These are phyloP conservation scores for Brachionus plicatilis DNA, from an alignment of 1,140 invertebrate genomes.

Conservation along the genomic window DNA sequence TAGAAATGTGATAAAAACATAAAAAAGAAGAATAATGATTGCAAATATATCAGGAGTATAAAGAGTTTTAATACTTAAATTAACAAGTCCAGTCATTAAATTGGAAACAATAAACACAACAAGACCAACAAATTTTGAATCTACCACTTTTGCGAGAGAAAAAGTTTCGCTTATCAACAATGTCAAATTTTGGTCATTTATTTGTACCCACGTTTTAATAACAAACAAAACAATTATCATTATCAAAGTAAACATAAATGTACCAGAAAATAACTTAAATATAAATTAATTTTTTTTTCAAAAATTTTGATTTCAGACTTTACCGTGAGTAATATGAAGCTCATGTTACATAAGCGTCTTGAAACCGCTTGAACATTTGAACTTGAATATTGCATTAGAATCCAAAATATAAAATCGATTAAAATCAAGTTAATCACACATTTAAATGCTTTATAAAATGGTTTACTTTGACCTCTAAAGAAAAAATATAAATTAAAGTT, in stretches of 20 bases:
- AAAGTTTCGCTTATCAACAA: not conserved
- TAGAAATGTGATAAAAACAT: not conserved
- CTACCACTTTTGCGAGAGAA: not conserved
- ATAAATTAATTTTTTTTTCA: not conserved
- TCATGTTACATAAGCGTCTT: conserved; percentile 20
- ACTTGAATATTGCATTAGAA: not conserved
- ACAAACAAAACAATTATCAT: conserved; percentile 11
- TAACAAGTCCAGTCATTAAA: conserved; percentile 72
- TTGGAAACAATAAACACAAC: conserved; percentile 72
- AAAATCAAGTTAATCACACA: not conserved
- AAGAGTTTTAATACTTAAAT: conserved; percentile 56
- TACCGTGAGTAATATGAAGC: not conserved
- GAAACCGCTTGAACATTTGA: conserved; percentile 17
- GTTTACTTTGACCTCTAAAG: not conserved
- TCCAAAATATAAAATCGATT: not conserved
- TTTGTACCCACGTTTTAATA: not conserved
- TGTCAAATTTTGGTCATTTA: not conserved
- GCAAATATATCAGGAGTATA: not conserved
- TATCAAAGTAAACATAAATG: not conserved
- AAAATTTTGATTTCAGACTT: not conserved
- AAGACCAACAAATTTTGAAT: conserved; percentile 61
- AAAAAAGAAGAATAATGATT: not conserved
- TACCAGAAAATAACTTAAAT: conserved; percentile 19
- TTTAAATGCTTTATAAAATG: not conserved
- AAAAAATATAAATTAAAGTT: not conserved